A percentile compares a stretch with the other conserved stretches of the same genome.
Conservation (phyloP, 2,113 vertebrate species). For the Strix aluco region DNA sequence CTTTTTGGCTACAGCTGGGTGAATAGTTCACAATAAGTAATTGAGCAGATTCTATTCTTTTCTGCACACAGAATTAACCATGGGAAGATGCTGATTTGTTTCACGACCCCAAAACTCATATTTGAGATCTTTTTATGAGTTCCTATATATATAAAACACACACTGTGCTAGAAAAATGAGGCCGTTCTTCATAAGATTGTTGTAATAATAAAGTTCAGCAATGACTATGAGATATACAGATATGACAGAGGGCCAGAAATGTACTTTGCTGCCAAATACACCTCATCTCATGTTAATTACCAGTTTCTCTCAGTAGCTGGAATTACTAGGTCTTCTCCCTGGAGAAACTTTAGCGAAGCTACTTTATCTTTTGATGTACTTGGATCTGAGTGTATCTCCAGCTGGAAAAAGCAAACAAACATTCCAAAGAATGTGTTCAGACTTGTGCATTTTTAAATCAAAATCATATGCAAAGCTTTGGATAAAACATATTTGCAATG, state of each 20-base stretch:
- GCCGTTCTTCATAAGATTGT: not conserved
- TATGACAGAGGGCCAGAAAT: not conserved
- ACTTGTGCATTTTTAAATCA: constrained; percentile 40
- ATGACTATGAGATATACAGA: not conserved
- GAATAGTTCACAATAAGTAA: not conserved
- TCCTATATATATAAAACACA: not conserved
- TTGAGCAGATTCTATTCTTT: not conserved
- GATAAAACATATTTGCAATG: constrained; percentile 18
- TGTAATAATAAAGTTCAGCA: constrained; percentile 11
- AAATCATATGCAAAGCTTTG: constrained; percentile 37
- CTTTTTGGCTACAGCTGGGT: not conserved
- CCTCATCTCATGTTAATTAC: constrained; percentile 16
- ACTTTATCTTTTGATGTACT: constrained; percentile 37
- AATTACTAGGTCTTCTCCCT: constrained; percentile 10
- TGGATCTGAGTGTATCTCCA: constrained; percentile 19
- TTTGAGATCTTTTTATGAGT: not conserved
- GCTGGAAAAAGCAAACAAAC: constrained; percentile 41
- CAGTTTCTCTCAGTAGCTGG: not conserved
- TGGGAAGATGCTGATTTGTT: not conserved
- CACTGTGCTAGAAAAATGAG: not conserved
- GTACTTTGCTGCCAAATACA: not conserved
- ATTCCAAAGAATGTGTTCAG: constrained; percentile 41
- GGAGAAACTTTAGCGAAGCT: not conserved
- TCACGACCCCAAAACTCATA: not conserved
- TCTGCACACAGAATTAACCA: not conserved